Percentiles rank a stretch among this genome's conserved stretches.
Conservation (phyloP, 2,113 vertebrate genomes). For the Otolemur garnettii region DNA sequence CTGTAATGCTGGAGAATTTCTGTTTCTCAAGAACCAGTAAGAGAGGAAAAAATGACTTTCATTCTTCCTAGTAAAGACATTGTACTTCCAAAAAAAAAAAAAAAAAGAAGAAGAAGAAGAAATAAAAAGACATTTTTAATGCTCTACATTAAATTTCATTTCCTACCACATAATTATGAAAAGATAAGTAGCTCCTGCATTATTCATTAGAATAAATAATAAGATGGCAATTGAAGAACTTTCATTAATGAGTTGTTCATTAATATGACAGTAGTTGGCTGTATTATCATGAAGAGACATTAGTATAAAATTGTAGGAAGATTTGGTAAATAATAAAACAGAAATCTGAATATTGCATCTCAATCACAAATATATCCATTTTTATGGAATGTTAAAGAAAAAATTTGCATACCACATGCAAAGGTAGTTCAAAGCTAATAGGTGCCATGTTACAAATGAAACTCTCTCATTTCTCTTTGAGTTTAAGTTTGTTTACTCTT, state of each 20-base stretch:
- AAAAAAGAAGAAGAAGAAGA: slow-evolving; percentile 30
- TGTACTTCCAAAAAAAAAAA: slow-evolving; percentile 21
- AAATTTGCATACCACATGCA: slow-evolving; percentile 43
- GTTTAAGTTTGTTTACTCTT: slow-evolving; percentile 79
- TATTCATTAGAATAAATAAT: slow-evolving; percentile 89
- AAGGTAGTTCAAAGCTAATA: slow-evolving; percentile 73
- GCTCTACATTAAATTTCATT: slow-evolving; percentile 70
- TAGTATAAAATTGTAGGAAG: slow-evolving; percentile 84
- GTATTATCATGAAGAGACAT: slow-evolving; percentile 87
- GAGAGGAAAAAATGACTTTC: slow-evolving; percentile 37
- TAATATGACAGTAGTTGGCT: slow-evolving; percentile 88
- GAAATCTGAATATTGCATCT: slow-evolving; percentile 79
- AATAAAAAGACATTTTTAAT: slow-evolving; percentile 42
- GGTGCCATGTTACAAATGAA: slow-evolving; percentile 59
- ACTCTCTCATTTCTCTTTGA: slow-evolving; percentile 42
- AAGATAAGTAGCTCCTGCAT: slow-evolving; percentile 85
- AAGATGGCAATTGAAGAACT: slow-evolving; percentile 88
- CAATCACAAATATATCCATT: slow-evolving; percentile 86
- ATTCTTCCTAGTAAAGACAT: slow-evolving; percentile 32
- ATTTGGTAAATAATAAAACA: slow-evolving; percentile 86
- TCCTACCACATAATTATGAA: slow-evolving; percentile 82
- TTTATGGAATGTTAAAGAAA: slow-evolving; percentile 75
- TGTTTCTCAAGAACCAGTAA: slow-evolving; percentile 9
- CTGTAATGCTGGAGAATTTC: neutral
- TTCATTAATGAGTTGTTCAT: slow-evolving; percentile 89